Evolutionary conservation across 2,113 vertebrate genomes (phyloP).

Genomic region (Atherinomorus stipes): DNA sequence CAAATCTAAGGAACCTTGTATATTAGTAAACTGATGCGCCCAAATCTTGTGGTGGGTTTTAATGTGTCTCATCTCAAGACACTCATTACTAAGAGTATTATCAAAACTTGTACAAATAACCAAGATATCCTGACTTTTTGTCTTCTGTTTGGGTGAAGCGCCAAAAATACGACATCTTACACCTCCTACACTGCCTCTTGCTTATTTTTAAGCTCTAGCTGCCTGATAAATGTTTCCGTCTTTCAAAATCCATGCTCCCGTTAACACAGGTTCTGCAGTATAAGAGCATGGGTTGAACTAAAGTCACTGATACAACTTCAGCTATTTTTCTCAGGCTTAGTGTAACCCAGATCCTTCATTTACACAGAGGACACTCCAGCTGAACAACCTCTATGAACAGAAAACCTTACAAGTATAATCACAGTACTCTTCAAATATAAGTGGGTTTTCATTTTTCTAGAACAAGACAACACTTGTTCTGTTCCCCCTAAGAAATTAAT

Average conservation of each 20-base stretch:
- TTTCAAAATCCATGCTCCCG: neutral
- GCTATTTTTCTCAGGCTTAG: conserved; percentile 15
- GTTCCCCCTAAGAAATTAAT: conserved; percentile 6
- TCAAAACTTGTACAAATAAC: neutral
- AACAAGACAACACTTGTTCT: conserved; percentile 3
- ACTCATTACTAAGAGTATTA: neutral
- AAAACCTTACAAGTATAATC: neutral
- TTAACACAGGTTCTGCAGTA: conserved; percentile 7
- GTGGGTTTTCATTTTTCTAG: conserved; percentile 4
- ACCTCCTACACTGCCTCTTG: neutral
- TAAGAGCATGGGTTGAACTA: conserved; percentile 7
- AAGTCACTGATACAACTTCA: conserved; percentile 13
- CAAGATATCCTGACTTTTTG: neutral
- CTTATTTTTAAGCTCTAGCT: conserved; percentile 21
- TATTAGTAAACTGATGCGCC: neutral
- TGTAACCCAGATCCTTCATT: neutral
- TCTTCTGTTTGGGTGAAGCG: neutral
- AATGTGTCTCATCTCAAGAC: neutral
- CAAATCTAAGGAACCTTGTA: neutral
- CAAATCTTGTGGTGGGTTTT: neutral
- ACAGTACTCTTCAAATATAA: neutral
- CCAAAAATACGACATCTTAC: conserved; percentile 2
- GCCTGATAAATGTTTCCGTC: conserved; percentile 9
- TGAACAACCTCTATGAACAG: neutral
- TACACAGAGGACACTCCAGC: neutral